Evolutionary conservation across 2,797 vertebrate genomes (phyloP), one percentile per base, ranked within the genome.

Genomic region (Aratinga solstitialis): DNA sequence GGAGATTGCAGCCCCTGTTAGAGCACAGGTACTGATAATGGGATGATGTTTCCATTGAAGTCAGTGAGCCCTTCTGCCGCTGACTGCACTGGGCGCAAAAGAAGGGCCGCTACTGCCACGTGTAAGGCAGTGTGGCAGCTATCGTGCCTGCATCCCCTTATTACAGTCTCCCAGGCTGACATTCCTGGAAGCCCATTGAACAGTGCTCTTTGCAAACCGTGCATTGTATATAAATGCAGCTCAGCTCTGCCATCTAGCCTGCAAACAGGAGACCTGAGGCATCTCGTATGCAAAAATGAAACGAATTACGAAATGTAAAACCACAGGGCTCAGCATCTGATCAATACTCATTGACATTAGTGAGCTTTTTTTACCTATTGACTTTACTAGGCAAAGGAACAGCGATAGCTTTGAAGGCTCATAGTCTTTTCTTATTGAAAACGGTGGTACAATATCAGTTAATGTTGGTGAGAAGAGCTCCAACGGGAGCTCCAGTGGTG

Each of bases 211-310:
- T 17, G 78, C 71, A 23, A 47, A 23, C 54, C 5, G 0, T 13
- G 40, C 22, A 3, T 74, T 8, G 38, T 2, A 2, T 0, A 10
- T 5, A 50, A 30, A 1, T 0, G 10, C 3, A 47, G 79, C 94
- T 89, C 95, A 78, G 91, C 90, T 75, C 90, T 91, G 94, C 93
- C 94, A 75, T n/a, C 90, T 65, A 90, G 94, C 92, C 90, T 51
- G 85, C 69, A 5, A 75, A 29, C 53, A 9, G 85, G 69, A 75
- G 83, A 86, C 38, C 76, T 45, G 66, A 66, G 90, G 66, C 79
- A 2, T 34, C 68, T 14, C 0, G 72, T 58, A 69, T 54, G 88
- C 88, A 63, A 67, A 88, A 86, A 10, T 1, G 36, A 51, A 32
- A 53, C 27, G n/a, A 24, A 20, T 0, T 23, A 59, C 26, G 15